These are phyloP conservation scores for Spisula subtruncata DNA, from an alignment of 2,888 invertebrate genomes.

Conservation along the genomic window DNA sequence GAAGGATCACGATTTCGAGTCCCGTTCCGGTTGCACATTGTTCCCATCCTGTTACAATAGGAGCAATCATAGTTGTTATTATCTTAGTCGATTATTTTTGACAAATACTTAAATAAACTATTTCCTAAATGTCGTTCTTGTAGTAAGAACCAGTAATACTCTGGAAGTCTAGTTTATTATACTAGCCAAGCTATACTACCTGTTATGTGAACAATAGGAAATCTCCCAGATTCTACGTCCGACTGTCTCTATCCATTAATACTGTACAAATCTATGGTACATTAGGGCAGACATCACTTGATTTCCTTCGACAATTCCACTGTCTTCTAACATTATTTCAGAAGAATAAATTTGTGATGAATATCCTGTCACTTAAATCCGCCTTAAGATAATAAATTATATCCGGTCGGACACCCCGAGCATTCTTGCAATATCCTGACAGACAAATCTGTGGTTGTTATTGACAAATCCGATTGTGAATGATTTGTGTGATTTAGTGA, in stretches of 20 bases:
- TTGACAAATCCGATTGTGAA: not conserved
- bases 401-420: not conserved
- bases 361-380: not conserved
- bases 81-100: too few relatives aligned
- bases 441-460: not conserved
- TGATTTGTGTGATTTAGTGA: not conserved
- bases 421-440: constrained; percentile 2
- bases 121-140: too few relatives aligned
- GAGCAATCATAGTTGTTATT: too few relatives aligned
- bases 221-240: not conserved
- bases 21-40: too few relatives aligned
- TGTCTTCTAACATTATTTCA: not conserved
- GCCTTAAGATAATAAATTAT: not conserved
- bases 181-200: too few relatives aligned
- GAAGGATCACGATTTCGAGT: too few relatives aligned
- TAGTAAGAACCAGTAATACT: too few relatives aligned
- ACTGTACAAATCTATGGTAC: not conserved
- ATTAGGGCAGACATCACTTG: not conserved
- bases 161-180: too few relatives aligned
- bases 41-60: too few relatives aligned
- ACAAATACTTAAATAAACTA: too few relatives aligned
- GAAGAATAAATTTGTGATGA: not conserved
- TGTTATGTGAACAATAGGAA: too few relatives aligned
- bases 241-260: not conserved
- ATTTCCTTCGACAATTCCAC: not conserved